phyloP scores from a whole-genome alignment of 2,888 invertebrate species.

The Phrixothrix hirtus region DNA sequence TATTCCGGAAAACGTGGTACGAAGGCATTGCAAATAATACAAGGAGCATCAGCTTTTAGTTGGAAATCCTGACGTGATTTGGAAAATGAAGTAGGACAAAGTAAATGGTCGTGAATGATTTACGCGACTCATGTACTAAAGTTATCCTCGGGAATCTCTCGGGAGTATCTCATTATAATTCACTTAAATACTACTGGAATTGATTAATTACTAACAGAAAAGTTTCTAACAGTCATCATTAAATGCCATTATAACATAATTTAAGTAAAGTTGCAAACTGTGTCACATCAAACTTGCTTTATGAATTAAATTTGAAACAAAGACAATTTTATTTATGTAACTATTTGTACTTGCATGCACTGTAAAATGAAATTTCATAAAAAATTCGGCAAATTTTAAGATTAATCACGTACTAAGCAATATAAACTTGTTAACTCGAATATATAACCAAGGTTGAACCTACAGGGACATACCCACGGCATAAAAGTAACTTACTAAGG shows the following conservation, averaged over 20 bases:
- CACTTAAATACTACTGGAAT: no score
- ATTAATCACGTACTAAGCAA: conserved; percentile 26
- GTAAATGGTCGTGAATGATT: conserved; percentile 6
- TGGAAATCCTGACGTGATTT: background rate
- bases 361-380: conserved; percentile 10
- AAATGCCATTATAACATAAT: background rate
- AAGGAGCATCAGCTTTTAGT: conserved; percentile 1
- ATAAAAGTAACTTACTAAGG: conserved; percentile 15
- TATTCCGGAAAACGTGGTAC: background rate
- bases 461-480: conserved; percentile 19
- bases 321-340: conserved; percentile 10
- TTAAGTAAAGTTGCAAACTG: conserved; percentile 4
- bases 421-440: conserved; percentile 22
- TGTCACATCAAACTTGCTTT: conserved; percentile 6
- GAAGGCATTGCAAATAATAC: background rate
- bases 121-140: conserved; percentile 5
- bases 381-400: conserved; percentile 21
- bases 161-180: no score
- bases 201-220: no score
- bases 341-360: conserved; percentile 9
- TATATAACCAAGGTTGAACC: conserved; percentile 16
- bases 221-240: no score
- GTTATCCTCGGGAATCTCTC: background rate
- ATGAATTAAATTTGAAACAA: conserved; percentile 7
- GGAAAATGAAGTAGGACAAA: background rate